Evolutionary conservation across 2,888 invertebrate genomes (phyloP), one percentile per base, ranked within the genome.

Genomic region (Cataglyphis cursor): DNA sequence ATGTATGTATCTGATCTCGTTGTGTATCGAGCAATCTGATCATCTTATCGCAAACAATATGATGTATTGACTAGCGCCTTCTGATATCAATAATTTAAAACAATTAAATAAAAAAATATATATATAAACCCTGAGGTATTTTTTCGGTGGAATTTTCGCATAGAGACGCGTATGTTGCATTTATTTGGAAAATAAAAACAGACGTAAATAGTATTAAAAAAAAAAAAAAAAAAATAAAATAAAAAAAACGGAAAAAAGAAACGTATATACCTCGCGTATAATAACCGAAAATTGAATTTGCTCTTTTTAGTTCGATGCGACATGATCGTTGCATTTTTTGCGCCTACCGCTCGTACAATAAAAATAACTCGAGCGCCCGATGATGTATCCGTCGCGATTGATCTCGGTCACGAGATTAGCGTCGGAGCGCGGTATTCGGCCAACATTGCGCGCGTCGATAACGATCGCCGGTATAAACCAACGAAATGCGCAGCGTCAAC

Each of bases 371-470:
- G 59, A 18, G 21, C 57, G n/a, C 59, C 31, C 72, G n/a, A 4
- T 44, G 78, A 80, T 72, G 59, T 59, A 59, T 80, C 72, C 59
- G 72, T 72, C 24, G 48, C 72, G 72, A 80, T 80, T 80, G 78
- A 80, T 80, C 72, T 72, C 72, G 78, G 78, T 80, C 78, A 80
- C 78, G 72, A 80, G 78, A 80, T 80, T 80, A 80, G 72, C 78
- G 66, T 54, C 38, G 41, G 24, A 70, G 12, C 72, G 35, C 35
- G 59, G 9, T 61, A 59, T 70, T 78, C 70, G 78, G 41, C 21
- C 72, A 78, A 61, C 59, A 44, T 70, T 59, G 51, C 57, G 31
- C 78, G 44, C 31, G 35, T 48, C 35, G 78, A 80, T 80, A 80
- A 80, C 72, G 72, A 80, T 80, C 78, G 44, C 24, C 44, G 35